These are phyloP conservation scores for Troides oblongomaculatus DNA, from an alignment of 2,888 invertebrate species.

Conservation along the genomic window DNA sequence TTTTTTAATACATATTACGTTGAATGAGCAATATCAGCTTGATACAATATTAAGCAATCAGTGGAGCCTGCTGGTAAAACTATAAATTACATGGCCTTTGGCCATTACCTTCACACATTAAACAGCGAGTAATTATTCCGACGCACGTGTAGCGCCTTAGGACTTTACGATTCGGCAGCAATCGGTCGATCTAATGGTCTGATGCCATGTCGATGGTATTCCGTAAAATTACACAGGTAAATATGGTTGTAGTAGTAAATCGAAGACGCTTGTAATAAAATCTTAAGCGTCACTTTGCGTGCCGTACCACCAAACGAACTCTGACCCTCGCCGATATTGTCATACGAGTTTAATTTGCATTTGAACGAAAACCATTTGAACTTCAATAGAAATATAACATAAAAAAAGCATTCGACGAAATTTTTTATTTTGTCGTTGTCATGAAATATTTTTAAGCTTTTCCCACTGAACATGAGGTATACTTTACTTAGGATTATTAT, in stretches of 20 bases:
- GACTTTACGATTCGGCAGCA: constrained; percentile 52
- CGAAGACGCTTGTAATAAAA: constrained; percentile 59
- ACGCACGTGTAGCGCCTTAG: constrained; percentile 42
- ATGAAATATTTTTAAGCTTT: too few species aligned
- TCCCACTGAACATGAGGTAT: too few species aligned
- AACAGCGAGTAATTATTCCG: constrained; percentile 43
- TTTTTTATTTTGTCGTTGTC: too few species aligned
- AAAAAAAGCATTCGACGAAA: too few species aligned
- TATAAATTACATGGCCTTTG: constrained; percentile 36
- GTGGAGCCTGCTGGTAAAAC: constrained; percentile 1
- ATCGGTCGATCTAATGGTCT: constrained; percentile 70
- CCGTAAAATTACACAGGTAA: constrained; percentile 56
- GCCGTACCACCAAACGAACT: constrained; percentile 64
- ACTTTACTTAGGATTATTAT: too few species aligned
- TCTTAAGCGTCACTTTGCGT: constrained; percentile 73
- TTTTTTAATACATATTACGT: too few species aligned
- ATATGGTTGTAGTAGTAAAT: constrained; percentile 46
- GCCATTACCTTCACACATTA: constrained; percentile 36
- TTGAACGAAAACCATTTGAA: neutral
- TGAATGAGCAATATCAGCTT: too few species aligned
- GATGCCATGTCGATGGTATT: constrained; percentile 75
- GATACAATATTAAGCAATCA: constrained; percentile 3
- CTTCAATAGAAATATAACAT: too few species aligned
- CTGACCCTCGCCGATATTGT: constrained; percentile 45
- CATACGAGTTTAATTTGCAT: constrained; percentile 9